A percentile compares a stretch with the other conserved stretches of the same genome.
phyloP scores from a whole-genome alignment of 2,113 vertebrate species.

The Triplophysa rosa region DNA sequence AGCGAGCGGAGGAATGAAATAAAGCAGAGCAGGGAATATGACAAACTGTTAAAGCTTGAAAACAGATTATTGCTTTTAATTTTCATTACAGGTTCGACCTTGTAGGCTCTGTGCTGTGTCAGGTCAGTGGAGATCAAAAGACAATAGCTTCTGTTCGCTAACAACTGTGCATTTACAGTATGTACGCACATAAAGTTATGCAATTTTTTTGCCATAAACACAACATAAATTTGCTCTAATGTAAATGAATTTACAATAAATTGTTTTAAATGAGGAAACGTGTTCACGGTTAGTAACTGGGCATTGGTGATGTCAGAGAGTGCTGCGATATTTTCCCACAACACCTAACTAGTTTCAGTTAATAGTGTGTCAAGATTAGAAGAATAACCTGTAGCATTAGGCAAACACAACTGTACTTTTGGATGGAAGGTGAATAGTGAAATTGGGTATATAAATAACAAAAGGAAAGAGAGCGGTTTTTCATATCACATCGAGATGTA shows the following conservation, averaged over 20 bases:
- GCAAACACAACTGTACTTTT: no score
- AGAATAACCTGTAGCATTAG: no score
- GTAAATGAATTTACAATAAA: no score
- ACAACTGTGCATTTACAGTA: not conserved
- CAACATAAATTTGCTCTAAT: no score
- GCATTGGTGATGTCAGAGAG: no score
- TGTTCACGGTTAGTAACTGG: no score
- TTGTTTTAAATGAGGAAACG: no score
- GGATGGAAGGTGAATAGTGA: not conserved
- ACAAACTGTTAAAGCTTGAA: not conserved
- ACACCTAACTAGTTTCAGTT: no score
- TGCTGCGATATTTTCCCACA: no score
- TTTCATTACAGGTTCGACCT: slow-evolving; percentile 14
- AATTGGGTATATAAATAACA: not conserved
- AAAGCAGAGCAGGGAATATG: slow-evolving; percentile 35
- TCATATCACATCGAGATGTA: slow-evolving; percentile 1
- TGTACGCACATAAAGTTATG: no score
- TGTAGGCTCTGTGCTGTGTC: slow-evolving; percentile 31
- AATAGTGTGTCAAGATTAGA: no score
- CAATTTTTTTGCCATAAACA: no score
- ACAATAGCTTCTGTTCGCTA: not conserved
- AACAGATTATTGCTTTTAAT: slow-evolving; percentile 26
- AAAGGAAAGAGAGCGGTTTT: not conserved
- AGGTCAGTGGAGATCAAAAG: not conserved
- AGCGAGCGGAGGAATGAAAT: not conserved